Evolutionary conservation across 2,888 invertebrate species (phyloP).

Genomic region (Drosophila nr. perissopoda): DNA sequence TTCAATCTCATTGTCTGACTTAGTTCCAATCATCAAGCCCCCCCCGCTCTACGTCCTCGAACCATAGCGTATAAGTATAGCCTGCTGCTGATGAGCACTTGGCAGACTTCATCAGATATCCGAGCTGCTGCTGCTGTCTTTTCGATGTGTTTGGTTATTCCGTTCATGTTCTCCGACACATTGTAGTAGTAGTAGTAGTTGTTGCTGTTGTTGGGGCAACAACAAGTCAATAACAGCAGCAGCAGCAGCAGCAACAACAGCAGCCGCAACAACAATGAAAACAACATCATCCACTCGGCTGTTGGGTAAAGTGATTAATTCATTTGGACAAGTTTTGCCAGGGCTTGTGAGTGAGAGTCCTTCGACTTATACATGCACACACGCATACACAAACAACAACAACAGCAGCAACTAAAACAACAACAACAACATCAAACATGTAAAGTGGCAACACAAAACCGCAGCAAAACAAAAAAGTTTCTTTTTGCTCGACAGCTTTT

Average conservation of each 20-base stretch:
- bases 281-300: slow-evolving; percentile 68
- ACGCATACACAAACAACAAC: slow-evolving; percentile 20
- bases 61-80: not conserved
- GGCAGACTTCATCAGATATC: slow-evolving; percentile 62
- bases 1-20: slow-evolving; percentile 31
- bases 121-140: slow-evolving; percentile 38
- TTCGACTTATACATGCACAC: slow-evolving; percentile 29
- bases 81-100: slow-evolving; percentile 64
- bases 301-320: slow-evolving; percentile 76
- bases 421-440: slow-evolving; percentile 14
- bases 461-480: slow-evolving; percentile 56
- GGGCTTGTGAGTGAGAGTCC: slow-evolving; percentile 45
- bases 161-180: slow-evolving; percentile 30
- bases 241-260: slow-evolving; percentile 27
- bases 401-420: slow-evolving; percentile 9
- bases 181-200: slow-evolving; percentile 18
- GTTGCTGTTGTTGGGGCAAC: slow-evolving; percentile 10
- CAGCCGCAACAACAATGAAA: slow-evolving; percentile 47
- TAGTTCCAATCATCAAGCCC: not conserved
- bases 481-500: slow-evolving; percentile 70
- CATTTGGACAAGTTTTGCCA: slow-evolving; percentile 76
- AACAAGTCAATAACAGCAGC: slow-evolving; percentile 35
- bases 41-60: not conserved
- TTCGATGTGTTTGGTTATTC: slow-evolving; percentile 28
- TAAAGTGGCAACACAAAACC: slow-evolving; percentile 47